A percentile compares a stretch with the other conserved stretches of the same genome.
These are phyloP conservation scores for Delichon dasypus DNA, from an alignment of 2,797 vertebrate species.

Conservation along the genomic window DNA sequence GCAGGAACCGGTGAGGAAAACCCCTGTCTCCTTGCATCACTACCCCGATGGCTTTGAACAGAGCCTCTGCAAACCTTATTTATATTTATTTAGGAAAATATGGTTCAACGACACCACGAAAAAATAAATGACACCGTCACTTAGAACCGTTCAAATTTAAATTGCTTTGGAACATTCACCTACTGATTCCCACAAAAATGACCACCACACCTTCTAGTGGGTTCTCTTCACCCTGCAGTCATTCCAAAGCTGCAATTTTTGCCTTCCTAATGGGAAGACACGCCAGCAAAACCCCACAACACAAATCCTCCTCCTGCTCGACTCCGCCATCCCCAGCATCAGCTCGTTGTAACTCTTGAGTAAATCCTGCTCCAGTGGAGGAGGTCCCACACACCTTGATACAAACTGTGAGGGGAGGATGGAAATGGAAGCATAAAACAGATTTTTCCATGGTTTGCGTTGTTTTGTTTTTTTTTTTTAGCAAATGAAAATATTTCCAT, in stretches of 20 bases:
- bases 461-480: background rate
- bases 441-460: background rate
- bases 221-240: background rate
- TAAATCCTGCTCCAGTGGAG: background rate
- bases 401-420: background rate
- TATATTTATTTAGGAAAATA: too few relatives aligned
- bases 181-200: background rate
- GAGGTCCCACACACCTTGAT: background rate
- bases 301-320: background rate
- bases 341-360: background rate
- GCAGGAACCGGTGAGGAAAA: constrained; percentile 6
- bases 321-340: background rate
- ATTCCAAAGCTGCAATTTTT: background rate
- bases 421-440: background rate
- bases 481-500: constrained; percentile 25
- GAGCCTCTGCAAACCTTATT: background rate
- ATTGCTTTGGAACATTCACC: background rate
- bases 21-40: background rate
- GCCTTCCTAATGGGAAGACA: background rate
- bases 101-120: background rate
- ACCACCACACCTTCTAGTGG: background rate
- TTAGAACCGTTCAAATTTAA: background rate
- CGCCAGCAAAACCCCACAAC: background rate
- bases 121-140: background rate
- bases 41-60: background rate